Base-by-base conservation (phyloP, 2,888 invertebrate genomes). In the Lobophora halterata region DNA sequence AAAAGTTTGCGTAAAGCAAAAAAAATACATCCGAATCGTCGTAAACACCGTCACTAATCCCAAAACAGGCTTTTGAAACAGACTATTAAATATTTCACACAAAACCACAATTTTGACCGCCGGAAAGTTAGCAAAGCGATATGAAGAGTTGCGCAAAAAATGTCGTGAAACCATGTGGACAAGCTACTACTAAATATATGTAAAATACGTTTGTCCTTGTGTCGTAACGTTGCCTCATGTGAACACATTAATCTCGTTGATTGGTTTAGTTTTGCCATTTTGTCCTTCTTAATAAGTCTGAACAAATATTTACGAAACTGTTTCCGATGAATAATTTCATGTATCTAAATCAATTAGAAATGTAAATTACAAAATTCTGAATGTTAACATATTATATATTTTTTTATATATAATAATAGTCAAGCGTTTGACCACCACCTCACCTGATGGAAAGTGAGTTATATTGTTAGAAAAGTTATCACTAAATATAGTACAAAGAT, bases 111-210 rank as follows among this genome's bases (percentile, higher is more conserved):
- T 35, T 33, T 26, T 34, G 26, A 14, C 32, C 21, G 35, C 33
- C 40, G 40, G 45, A 46, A 37, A 27, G 37, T 46, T 49, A 12
- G 29, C 43, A 43, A 30, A 37, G 8, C 28, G 12, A 33, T 29
- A 27, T 12, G 16, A 2, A 23, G 16, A 12, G 10, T 46, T 45
- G 33, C 39, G 33, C 21, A 48, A 44, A 37, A 28, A 7, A 25
- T 31, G 43, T 48, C 48, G 41, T 46, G 46, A 38, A 39, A 24
- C 42, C 37, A 36, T 45, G 45, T 21, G n/a, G n/a, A n/a, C n/a
- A n/a, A 44, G 24, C 13, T 16, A 7, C 40, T 29, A 37, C 37
- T 46, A 37, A 36, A 46, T 37, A n/a, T n/a, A 51, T 41, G 45
- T 35, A 47, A 51, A 51, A 46, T 36, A 36, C 33, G 36, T 21